These are phyloP conservation scores for Gryllus longicercus DNA, from an alignment of 2,888 invertebrate species.

Conservation along the genomic window DNA sequence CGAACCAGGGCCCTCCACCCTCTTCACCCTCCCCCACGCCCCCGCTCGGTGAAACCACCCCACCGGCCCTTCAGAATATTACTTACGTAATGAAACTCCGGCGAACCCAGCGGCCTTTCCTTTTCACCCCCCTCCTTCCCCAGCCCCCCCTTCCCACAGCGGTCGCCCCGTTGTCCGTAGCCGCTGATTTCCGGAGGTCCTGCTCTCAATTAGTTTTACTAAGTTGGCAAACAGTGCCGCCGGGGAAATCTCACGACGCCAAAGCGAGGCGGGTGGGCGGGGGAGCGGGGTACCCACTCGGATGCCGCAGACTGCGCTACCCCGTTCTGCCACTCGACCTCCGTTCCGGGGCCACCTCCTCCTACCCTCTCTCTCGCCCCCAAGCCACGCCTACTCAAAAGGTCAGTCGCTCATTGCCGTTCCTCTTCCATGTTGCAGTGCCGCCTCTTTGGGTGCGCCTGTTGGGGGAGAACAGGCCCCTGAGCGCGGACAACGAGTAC, in stretches of 20 bases:
- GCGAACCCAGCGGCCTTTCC: background rate
- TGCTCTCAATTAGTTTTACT: slow-evolving; percentile 8
- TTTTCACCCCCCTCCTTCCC: background rate
- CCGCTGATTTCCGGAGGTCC: slow-evolving; percentile 17
- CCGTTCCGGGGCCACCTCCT: background rate
- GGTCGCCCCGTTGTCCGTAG: background rate
- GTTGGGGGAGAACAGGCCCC: slow-evolving; percentile 64
- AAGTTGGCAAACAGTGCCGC: slow-evolving; percentile 17
- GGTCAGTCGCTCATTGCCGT: background rate
- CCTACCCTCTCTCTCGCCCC: background rate
- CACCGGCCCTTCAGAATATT: background rate
- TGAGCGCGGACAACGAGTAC: slow-evolving; percentile 68
- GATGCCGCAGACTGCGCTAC: background rate
- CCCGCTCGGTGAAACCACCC: too few relatives aligned
- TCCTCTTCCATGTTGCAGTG: slow-evolving; percentile 54
- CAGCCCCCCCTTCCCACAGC: background rate
- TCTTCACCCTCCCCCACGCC: background rate
- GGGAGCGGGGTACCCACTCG: background rate
- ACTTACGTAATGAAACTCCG: slow-evolving; percentile 3
- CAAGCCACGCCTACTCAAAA: background rate
- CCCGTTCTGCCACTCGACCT: background rate
- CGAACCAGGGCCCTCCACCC: background rate
- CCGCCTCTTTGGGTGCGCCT: slow-evolving; percentile 68
- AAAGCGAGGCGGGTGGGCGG: background rate
- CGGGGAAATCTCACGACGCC: background rate